phyloP scores from a whole-genome alignment of 2,888 invertebrate species.

The Oscheius sp. region DNA sequence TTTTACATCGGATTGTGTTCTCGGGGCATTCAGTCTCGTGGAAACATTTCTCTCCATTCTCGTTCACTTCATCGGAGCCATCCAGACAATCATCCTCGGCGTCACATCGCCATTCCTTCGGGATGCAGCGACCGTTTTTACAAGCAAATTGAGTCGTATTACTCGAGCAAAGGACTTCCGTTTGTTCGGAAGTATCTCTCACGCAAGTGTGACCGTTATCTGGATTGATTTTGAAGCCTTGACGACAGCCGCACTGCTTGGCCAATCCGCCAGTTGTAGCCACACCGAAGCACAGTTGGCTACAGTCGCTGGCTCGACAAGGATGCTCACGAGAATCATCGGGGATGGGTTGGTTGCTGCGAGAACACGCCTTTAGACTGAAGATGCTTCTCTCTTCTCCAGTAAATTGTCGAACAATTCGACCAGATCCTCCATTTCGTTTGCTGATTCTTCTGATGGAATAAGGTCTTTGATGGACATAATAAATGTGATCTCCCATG shows the following conservation, averaged over 20 bases:
- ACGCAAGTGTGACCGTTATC: constrained; percentile 63
- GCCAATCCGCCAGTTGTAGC: constrained; percentile 37
- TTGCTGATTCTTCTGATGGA: constrained; percentile 87
- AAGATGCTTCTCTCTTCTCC: constrained; percentile 65
- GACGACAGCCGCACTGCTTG: constrained; percentile 64
- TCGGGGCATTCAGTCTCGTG: constrained; percentile 66
- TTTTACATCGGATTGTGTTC: constrained; percentile 67
- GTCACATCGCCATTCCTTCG: constrained; percentile 77
- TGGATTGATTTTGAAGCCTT: constrained; percentile 64
- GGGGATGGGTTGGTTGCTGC: constrained; percentile 66
- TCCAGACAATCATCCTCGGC: constrained; percentile 92
- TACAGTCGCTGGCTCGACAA: constrained; percentile 83
- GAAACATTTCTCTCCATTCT: constrained; percentile 60
- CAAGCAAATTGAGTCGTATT: constrained; percentile 79
- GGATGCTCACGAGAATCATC: constrained; percentile 63
- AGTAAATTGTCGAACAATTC: constrained; percentile 61
- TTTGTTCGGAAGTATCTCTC: constrained; percentile 55
- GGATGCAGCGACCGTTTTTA: constrained; percentile 88
- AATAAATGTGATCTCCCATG: constrained; percentile 84
- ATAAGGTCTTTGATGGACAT: constrained; percentile 94
- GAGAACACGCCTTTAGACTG: constrained; percentile 64
- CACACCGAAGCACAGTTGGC: constrained; percentile 86
- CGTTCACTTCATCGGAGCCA: constrained; percentile 84
- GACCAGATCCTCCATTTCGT: constrained; percentile 77
- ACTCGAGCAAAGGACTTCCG: constrained; percentile 54